These are phyloP conservation scores for Polyergus mexicanus DNA, from an alignment of 1,140 invertebrate genomes.

Conservation along the genomic window DNA sequence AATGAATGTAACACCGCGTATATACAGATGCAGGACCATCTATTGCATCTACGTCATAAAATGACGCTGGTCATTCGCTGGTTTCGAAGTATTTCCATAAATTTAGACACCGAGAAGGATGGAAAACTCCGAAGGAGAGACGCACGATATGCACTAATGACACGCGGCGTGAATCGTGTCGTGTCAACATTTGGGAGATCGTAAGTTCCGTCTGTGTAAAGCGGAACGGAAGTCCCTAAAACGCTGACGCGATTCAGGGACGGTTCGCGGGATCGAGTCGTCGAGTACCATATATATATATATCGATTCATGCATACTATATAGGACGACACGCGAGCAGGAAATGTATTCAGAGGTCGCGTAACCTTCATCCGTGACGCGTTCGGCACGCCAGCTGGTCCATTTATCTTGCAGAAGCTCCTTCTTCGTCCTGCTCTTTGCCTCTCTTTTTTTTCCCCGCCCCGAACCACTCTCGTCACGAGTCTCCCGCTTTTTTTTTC, in stretches of 20 bases:
- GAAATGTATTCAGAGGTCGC: constrained; percentile 75
- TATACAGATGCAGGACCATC: background rate
- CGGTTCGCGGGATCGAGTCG: constrained; percentile 50
- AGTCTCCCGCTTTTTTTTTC: constrained; percentile 63
- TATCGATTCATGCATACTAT: constrained; percentile 66
- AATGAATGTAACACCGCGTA: background rate
- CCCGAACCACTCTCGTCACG: constrained; percentile 39
- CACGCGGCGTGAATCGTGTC: constrained; percentile 17
- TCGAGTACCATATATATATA: constrained; percentile 46
- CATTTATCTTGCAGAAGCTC: constrained; percentile 75
- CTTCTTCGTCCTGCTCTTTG: constrained; percentile 59
- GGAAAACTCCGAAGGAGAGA: background rate
- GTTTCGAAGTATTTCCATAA: constrained; percentile 23
- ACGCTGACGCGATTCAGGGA: constrained; percentile 48
- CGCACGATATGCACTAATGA: constrained; percentile 17
- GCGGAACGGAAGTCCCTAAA: constrained; percentile 50
- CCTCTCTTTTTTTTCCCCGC: constrained; percentile 52
- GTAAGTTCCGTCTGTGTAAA: constrained; percentile 46
- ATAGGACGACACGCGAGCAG: constrained; percentile 56
- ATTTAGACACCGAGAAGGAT: constrained; percentile 9
- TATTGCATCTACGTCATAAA: constrained; percentile 7
- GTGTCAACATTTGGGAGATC: constrained; percentile 44
- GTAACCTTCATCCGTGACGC: constrained; percentile 71
- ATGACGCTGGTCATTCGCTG: constrained; percentile 19
- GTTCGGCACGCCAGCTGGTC: constrained; percentile 70